A percentile compares a stretch with the other conserved stretches of the same genome.
These are phyloP conservation scores for Hypsibius dujardini DNA, from an alignment of 1,140 invertebrate genomes.

Conservation along the genomic window DNA sequence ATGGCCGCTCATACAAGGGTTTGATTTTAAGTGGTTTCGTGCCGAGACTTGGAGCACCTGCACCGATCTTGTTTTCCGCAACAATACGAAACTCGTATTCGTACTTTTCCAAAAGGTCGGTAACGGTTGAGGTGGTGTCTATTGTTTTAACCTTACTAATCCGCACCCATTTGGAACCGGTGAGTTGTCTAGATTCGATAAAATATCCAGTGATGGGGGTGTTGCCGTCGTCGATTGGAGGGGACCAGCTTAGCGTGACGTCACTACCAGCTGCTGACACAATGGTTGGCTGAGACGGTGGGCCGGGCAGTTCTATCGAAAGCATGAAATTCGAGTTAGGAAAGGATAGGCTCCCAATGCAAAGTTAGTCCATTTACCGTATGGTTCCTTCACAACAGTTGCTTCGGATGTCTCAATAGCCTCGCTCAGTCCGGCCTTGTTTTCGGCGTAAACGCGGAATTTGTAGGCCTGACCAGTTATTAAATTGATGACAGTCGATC, in stretches of 20 bases:
- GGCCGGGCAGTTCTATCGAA: slow-evolving; percentile 63
- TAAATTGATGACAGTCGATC: slow-evolving; percentile 24
- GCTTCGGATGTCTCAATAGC: background rate
- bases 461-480: slow-evolving; percentile 34
- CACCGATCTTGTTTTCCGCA: slow-evolving; percentile 59
- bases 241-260: slow-evolving; percentile 58
- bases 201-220: slow-evolving; percentile 56
- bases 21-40: slow-evolving; percentile 89
- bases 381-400: slow-evolving; percentile 29
- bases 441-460: slow-evolving; percentile 39
- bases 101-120: slow-evolving; percentile 52
- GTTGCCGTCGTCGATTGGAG: slow-evolving; percentile 58
- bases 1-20: slow-evolving; percentile 53
- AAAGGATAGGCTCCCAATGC: no score
- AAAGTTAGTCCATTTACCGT: no score
- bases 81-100: slow-evolving; percentile 68
- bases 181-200: slow-evolving; percentile 55
- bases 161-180: slow-evolving; percentile 49
- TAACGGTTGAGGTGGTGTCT: slow-evolving; percentile 48
- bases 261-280: slow-evolving; percentile 53
- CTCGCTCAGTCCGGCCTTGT: slow-evolving; percentile 32
- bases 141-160: slow-evolving; percentile 24
- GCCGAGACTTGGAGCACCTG: slow-evolving; percentile 69
- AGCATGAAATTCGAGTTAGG: no score
- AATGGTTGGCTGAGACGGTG: slow-evolving; percentile 56